Percentiles rank a stretch among this genome's conserved stretches.
These are phyloP conservation scores for Zaprionus inermis DNA, from an alignment of 1,140 invertebrate species.

Conservation along the genomic window DNA sequence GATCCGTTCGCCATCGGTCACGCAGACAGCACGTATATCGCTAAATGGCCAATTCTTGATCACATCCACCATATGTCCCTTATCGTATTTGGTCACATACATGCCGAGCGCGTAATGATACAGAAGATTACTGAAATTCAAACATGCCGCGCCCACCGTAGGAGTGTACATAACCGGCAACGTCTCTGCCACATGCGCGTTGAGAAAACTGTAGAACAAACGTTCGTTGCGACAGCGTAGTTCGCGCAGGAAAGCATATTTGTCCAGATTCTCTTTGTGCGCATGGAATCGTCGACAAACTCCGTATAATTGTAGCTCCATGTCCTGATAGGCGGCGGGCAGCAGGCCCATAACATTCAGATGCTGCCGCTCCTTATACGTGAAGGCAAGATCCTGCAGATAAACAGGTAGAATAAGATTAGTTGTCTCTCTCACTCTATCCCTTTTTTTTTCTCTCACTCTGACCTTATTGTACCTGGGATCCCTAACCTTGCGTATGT, in stretches of 20 bases:
- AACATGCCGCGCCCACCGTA: constrained; percentile 89
- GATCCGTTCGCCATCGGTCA: constrained; percentile 98
- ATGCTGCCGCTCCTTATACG: constrained; percentile 50
- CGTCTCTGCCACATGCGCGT: constrained; percentile 94
- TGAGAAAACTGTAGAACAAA: constrained; percentile 96
- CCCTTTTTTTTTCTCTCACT: too few relatives aligned
- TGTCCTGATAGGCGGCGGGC: constrained; percentile 92
- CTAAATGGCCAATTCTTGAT: constrained; percentile 82
- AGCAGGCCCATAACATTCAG: constrained; percentile 90
- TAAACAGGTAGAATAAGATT: too few relatives aligned
- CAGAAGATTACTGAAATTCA: constrained; percentile 83
- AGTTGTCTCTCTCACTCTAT: too few relatives aligned
- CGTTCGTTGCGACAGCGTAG: constrained; percentile 95
- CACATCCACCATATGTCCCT: constrained; percentile 94
- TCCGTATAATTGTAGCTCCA: constrained; percentile 92
- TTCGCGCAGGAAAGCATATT: constrained; percentile 92
- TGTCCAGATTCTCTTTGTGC: constrained; percentile 91
- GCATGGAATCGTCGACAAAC: constrained; percentile 90
- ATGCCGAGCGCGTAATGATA: constrained; percentile 90
- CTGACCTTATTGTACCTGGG: constrained; percentile 30
- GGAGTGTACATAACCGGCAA: constrained; percentile 87
- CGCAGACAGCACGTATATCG: constrained; percentile 95
- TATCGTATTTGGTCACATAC: constrained; percentile 98
- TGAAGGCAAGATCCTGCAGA: constrained; percentile 6
- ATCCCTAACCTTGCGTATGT: constrained; percentile 4